phyloP scores from a whole-genome alignment of 2,888 invertebrate genomes.

The Cheilosia variabilis region DNA sequence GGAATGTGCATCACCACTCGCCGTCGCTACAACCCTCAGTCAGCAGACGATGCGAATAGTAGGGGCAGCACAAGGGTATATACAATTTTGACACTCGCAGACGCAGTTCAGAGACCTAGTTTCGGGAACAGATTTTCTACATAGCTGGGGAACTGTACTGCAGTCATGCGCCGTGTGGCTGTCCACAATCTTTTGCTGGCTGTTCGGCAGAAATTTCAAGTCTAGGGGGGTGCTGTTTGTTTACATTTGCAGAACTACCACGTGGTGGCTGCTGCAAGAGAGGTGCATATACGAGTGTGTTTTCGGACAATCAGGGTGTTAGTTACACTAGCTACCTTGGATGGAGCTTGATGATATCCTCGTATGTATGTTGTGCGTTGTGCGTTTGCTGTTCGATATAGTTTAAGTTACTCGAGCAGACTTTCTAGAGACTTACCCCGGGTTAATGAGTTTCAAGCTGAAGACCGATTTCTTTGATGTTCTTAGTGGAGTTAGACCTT shows the following conservation, averaged over 20 bases:
- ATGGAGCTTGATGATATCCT: no score
- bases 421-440: no score
- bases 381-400: no score
- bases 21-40: slow-evolving; percentile 44
- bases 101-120: slow-evolving; percentile 74
- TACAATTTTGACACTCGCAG: slow-evolving; percentile 63
- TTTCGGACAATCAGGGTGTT: not conserved
- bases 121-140: slow-evolving; percentile 31
- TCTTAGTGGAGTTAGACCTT: no score
- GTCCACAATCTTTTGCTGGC: slow-evolving; percentile 51
- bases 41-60: slow-evolving; percentile 27
- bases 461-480: no score
- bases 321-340: no score
- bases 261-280: slow-evolving; percentile 50
- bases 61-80: slow-evolving; percentile 34
- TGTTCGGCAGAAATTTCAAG: slow-evolving; percentile 3
- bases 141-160: slow-evolving; percentile 45
- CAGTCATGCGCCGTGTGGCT: slow-evolving; percentile 48
- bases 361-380: no score
- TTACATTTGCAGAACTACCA: slow-evolving; percentile 62
- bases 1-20: slow-evolving; percentile 35
- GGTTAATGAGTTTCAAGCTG: no score
- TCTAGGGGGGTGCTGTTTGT: slow-evolving; percentile 49
- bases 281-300: not conserved
- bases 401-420: no score